Conservation (phyloP, 2,888 invertebrate species). For the Eilema griseolum region DNA sequence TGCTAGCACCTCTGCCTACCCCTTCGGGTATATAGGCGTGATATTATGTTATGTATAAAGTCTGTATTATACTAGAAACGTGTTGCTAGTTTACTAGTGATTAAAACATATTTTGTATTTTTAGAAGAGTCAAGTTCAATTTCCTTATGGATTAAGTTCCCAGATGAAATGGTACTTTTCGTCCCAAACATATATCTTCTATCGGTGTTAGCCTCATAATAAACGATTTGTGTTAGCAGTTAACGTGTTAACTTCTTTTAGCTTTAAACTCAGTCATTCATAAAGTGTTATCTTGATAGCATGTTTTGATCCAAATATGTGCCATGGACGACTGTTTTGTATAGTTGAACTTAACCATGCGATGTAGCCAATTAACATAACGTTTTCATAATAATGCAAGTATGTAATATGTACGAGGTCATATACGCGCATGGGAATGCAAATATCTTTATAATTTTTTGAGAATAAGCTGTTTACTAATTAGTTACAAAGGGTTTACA, state of each 20-base stretch:
- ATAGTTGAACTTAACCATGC: constrained; percentile 12
- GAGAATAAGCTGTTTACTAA: not conserved
- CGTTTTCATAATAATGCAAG: constrained; percentile 15
- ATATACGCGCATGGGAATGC: constrained; percentile 7
- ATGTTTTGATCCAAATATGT: constrained; percentile 13
- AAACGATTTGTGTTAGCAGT: not conserved
- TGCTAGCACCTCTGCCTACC: too few species aligned
- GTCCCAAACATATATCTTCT: not conserved
- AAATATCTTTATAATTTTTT: constrained; percentile 5
- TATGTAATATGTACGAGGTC: constrained; percentile 15
- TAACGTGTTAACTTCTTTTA: not conserved
- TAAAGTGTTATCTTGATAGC: constrained; percentile 4
- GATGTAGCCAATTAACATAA: constrained; percentile 23
- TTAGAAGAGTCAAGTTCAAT: too few species aligned
- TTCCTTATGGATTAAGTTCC: too few species aligned
- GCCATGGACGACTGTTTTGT: constrained; percentile 17
- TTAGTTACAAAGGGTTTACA: not conserved
- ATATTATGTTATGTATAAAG: too few species aligned
- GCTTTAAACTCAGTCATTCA: not conserved
- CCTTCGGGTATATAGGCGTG: too few species aligned
- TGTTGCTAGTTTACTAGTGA: not conserved
- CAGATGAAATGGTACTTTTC: not conserved
- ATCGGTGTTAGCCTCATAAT: not conserved
- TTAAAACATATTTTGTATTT: too few species aligned
- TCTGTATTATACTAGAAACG: not conserved